Evolutionary conservation across 2,888 invertebrate genomes (phyloP).

Genomic region (Coecobrya sp.): DNA sequence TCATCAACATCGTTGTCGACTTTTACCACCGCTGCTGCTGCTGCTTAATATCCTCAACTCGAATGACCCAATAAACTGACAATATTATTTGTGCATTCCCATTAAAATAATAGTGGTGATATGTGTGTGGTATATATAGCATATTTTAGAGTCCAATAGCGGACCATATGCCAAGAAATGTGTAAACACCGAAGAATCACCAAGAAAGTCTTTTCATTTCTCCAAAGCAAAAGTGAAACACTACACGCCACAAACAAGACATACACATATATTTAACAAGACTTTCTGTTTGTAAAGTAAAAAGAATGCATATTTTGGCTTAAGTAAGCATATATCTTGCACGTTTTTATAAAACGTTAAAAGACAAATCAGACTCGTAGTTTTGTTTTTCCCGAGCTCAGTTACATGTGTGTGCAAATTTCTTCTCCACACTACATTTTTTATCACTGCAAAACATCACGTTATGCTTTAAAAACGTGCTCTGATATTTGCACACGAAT

Average conservation of each 20-base stretch:
- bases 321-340: background rate
- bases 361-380: background rate
- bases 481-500: background rate
- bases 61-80: slow-evolving; percentile 72
- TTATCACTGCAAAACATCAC: slow-evolving; percentile 3
- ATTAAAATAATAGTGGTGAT: slow-evolving; percentile 23
- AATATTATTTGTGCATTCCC: slow-evolving; percentile 58
- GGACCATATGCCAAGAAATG: slow-evolving; percentile 66
- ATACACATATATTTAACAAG: background rate
- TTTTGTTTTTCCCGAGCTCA: background rate
- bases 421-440: background rate
- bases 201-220: slow-evolving; percentile 11
- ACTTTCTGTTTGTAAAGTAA: background rate
- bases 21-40: background rate
- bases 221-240: slow-evolving; percentile 4
- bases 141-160: background rate
- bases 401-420: background rate
- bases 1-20: slow-evolving; percentile 2
- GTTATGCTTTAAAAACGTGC: background rate
- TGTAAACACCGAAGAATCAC: slow-evolving; percentile 13
- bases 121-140: background rate
- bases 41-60: slow-evolving; percentile 37
- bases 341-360: too few relatives aligned
- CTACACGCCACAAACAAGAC: background rate
- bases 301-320: background rate